Conservation (phyloP, 2,113 vertebrate species). For the Phyllostomus discolor region DNA sequence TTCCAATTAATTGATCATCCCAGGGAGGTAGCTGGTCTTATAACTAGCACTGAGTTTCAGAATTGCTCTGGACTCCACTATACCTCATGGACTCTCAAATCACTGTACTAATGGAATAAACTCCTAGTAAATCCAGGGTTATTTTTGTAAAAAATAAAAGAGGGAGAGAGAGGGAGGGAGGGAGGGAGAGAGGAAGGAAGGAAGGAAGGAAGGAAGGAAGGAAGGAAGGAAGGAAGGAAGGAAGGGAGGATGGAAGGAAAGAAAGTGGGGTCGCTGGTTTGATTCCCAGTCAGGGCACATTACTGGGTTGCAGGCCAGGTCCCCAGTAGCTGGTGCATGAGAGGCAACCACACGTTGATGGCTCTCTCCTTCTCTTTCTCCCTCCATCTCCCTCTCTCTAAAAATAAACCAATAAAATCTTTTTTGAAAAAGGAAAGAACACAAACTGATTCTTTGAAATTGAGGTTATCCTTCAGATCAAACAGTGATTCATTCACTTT, state of each 20-base stretch:
- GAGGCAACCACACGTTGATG: no score
- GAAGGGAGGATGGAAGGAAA: no score
- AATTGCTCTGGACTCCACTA: neutral
- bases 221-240: no score
- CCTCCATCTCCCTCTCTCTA: no score
- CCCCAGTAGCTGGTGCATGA: no score
- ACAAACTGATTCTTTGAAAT: neutral
- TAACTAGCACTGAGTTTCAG: neutral
- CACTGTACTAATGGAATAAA: neutral
- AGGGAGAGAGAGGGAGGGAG: neutral
- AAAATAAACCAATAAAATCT: no score
- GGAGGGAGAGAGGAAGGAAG: no score
- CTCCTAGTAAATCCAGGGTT: neutral
- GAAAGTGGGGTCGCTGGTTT: neutral
- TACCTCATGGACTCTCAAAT: neutral
- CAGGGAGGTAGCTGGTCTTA: neutral
- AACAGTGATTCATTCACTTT: neutral
- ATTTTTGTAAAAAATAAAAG: neutral
- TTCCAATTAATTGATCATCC: neutral
- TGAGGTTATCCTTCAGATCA: neutral
- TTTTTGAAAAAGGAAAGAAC: neutral
- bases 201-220: no score
- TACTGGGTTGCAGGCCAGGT: no score
- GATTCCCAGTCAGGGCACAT: no score
- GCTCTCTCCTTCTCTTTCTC: no score